These are phyloP conservation scores for Aegypius monachus DNA, from an alignment of 2,113 vertebrate species.

Conservation along the genomic window DNA sequence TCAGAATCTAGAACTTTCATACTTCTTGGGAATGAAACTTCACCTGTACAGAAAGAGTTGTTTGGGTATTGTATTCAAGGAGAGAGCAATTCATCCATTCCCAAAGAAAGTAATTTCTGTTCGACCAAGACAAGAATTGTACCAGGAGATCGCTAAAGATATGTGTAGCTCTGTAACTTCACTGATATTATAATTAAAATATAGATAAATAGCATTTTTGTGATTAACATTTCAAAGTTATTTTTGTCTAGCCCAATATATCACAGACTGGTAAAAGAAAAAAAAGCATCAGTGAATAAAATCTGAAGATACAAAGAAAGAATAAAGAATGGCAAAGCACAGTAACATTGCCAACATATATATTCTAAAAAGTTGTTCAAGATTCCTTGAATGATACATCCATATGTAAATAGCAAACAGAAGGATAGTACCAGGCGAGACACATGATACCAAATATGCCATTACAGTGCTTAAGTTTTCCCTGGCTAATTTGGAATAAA, in stretches of 20 bases:
- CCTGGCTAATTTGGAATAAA: background rate
- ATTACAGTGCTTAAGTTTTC: background rate
- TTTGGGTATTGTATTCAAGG: background rate
- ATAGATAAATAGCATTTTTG: background rate
- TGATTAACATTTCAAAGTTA: background rate
- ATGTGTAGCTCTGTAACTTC: background rate
- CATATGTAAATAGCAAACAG: background rate
- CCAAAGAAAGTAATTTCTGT: background rate
- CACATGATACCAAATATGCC: background rate
- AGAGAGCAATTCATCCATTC: background rate
- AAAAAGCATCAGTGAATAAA: background rate
- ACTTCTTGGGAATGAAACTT: slow-evolving; percentile 71
- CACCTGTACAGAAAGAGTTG: slow-evolving; percentile 60
- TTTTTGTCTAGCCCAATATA: background rate
- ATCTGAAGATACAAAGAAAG: background rate
- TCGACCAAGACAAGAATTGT: background rate
- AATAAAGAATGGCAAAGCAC: background rate
- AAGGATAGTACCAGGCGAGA: background rate
- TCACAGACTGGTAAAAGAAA: background rate
- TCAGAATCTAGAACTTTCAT: slow-evolving; percentile 82
- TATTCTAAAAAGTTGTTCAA: background rate
- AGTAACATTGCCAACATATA: background rate
- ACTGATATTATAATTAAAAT: background rate
- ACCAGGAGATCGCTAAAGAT: background rate
- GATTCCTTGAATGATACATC: background rate